Percentiles rank a stretch among this genome's conserved stretches.
These are phyloP conservation scores for Grapholita molesta DNA, from an alignment of 1,140 invertebrate species.

Conservation along the genomic window DNA sequence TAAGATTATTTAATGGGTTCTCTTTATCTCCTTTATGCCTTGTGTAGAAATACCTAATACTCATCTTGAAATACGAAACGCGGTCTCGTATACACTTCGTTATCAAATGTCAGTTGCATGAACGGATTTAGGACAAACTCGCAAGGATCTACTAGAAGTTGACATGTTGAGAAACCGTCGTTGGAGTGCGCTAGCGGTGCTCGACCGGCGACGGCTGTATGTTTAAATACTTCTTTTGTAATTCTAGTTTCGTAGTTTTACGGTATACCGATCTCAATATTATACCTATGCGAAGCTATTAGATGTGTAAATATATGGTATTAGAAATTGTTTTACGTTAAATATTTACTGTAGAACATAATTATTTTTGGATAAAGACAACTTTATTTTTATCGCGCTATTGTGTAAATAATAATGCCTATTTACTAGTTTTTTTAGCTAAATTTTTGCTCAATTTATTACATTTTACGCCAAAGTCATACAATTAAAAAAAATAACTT, in stretches of 20 bases:
- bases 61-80: not conserved
- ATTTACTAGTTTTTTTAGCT: constrained; percentile 71
- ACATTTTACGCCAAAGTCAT: constrained; percentile 76
- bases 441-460: constrained; percentile 76
- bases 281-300: constrained; percentile 66
- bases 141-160: not conserved
- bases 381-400: constrained; percentile 54
- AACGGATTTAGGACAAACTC: not conserved
- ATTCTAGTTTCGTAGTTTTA: constrained; percentile 37
- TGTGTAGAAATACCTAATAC: not conserved
- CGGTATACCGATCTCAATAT: constrained; percentile 63
- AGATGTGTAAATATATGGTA: constrained; percentile 52
- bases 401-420: constrained; percentile 61
- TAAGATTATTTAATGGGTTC: not conserved
- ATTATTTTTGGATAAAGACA: constrained; percentile 64
- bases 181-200: not conserved
- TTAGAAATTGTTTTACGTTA: constrained; percentile 47
- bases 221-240: not conserved
- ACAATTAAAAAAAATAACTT: constrained; percentile 57
- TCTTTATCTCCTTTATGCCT: not conserved
- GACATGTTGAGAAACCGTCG: not conserved
- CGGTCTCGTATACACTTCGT: not conserved
- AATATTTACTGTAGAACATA: constrained; percentile 40
- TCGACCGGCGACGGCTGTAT: not conserved
- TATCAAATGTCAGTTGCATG: not conserved